Evolutionary conservation across 2,797 vertebrate genomes (phyloP), one percentile per base, ranked within the genome.

Genomic region (Rhyacichthys aspro): DNA sequence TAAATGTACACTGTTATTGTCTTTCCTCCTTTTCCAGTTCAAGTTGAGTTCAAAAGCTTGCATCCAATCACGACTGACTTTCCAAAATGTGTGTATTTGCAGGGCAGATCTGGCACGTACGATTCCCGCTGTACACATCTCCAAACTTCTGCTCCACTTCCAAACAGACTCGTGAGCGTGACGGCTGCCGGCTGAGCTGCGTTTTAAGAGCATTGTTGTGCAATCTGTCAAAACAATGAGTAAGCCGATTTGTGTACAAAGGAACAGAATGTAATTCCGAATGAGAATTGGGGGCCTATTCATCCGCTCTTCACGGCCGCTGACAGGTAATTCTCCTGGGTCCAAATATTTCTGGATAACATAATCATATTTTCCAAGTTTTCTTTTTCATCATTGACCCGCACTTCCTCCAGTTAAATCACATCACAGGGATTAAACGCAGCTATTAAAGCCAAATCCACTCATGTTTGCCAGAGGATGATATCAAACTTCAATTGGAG

Each of bases 361-460:
- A 87, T 85, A 92, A 92, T 93, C 88, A 85, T 90, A 88, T 83
- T 91, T 90, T 78, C 79, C 17, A 59, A 80, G 54, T 83, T 92
- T 91, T 91, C 82, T 92, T 91, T 91, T 90, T 90, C 81, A 93
- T 92, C 86, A 91, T 82, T 90, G 92, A 93, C 90, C 94, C 88
- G 67, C 66, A 76, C 79, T 78, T 58, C 64, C 74, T 79, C 67
- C 86, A 91, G 90, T 92, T 83, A 91, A 93, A 93, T 90, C 86
- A 78, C 90, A 92, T 93, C 80, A 86, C 81, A 81, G 90, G 80
- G 94, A 95, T 95, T 97, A 95, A 93, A 93, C 92, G 79, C 73
- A 89, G 90, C 93, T 94, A 90, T 95, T 94, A 92, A 92, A 94
- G 91, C 91, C 82, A 93, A 94, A 97, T 95, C 94, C 92, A 89